Evolutionary conservation across 2,113 vertebrate species (phyloP).

Genomic region (Ailurus styani): DNA sequence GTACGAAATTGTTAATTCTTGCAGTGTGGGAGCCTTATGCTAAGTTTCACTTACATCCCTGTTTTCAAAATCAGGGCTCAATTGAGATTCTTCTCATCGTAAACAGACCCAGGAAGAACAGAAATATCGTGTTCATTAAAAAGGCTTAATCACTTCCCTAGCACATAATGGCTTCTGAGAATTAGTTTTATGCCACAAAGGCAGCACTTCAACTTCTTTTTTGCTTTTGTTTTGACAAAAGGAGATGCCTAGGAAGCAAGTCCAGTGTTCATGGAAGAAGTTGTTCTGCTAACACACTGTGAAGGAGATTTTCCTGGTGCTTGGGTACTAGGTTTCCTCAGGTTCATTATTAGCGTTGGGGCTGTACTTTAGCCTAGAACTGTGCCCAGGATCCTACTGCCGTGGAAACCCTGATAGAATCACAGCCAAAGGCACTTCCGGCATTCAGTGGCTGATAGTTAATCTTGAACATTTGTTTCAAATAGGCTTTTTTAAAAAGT

Average conservation of each 20-base stretch:
- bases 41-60: not conserved
- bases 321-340: not conserved
- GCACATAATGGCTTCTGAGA: not conserved
- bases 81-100: not conserved
- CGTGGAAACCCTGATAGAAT: not conserved
- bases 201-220: not conserved
- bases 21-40: not conserved
- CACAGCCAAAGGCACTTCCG: not conserved
- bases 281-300: not conserved
- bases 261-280: not conserved
- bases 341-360: not conserved
- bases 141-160: not conserved
- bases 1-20: not conserved
- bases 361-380: not conserved
- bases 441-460: not conserved
- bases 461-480: not conserved
- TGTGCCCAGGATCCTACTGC: not conserved
- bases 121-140: not conserved
- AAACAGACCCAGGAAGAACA: not conserved
- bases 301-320: not conserved
- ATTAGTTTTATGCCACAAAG: not conserved
- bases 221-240: not conserved
- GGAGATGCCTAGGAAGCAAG: not conserved
- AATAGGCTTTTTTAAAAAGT: not conserved
- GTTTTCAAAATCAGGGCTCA: slow-evolving; percentile 15